Percentiles rank a stretch among this genome's conserved stretches.
phyloP scores from a whole-genome alignment of 2,797 vertebrate species.

The Hylomyscus alleni region DNA sequence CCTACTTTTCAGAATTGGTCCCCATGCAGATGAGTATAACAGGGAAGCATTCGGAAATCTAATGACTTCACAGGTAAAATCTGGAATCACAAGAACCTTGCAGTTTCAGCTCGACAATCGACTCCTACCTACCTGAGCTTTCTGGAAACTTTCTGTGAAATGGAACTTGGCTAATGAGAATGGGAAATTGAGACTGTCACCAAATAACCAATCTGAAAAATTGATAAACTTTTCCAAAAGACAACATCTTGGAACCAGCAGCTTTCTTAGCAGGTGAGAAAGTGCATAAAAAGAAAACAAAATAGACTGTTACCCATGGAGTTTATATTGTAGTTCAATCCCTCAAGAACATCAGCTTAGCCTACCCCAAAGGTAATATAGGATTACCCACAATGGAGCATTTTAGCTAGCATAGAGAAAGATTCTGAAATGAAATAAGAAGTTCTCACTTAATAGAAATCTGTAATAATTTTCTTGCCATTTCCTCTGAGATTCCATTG shows the following conservation, averaged over 20 bases:
- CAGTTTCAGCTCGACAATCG: neutral
- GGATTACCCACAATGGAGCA: neutral
- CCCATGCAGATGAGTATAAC: neutral
- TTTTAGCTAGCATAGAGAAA: neutral
- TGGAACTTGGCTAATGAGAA: neutral
- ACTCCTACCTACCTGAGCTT: neutral
- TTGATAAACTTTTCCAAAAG: neutral
- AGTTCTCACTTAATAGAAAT: neutral
- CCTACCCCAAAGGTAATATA: neutral
- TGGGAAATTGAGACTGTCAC: neutral
- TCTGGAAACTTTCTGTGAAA: slow-evolving; percentile 45
- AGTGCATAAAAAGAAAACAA: slow-evolving; percentile 17
- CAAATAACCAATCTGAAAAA: neutral
- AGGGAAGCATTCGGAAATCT: neutral
- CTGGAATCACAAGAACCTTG: neutral
- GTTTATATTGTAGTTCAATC: neutral
- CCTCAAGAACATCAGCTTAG: neutral
- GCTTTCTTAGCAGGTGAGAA: slow-evolving; percentile 27
- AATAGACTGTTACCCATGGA: neutral
- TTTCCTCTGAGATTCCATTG: slow-evolving; percentile 9
- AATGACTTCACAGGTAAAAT: neutral
- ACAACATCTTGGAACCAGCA: neutral
- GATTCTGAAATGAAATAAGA: neutral
- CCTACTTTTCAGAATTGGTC: neutral
- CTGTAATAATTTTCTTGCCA: neutral